Evolutionary conservation across 2,797 vertebrate genomes (phyloP).

Genomic region (Argentina silus): DNA sequence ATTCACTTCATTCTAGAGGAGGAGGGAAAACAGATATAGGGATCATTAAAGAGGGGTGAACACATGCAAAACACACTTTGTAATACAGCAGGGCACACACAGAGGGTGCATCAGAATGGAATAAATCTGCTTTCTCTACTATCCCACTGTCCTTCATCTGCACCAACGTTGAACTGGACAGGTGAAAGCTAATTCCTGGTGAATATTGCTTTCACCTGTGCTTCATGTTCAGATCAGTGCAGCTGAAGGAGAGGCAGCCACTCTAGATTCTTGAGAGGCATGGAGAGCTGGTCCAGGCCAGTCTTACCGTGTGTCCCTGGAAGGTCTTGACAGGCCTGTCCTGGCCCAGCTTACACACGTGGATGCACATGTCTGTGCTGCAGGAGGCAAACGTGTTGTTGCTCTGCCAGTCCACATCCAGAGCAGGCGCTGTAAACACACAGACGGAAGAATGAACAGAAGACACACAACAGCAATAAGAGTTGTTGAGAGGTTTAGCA

Average conservation of each 20-base stretch:
- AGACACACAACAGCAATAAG: no score
- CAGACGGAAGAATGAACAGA: no score
- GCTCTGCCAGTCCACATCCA: constrained; percentile 99
- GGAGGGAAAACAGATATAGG: neutral
- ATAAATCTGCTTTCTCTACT: no score
- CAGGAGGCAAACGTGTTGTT: constrained; percentile 99
- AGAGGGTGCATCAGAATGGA: neutral
- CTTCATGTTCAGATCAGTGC: no score
- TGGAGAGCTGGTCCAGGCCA: neutral
- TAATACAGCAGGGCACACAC: neutral
- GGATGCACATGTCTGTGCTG: constrained; percentile 99
- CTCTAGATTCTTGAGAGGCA: neutral
- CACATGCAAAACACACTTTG: neutral
- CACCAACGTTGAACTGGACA: no score
- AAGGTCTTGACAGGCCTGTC: constrained; percentile 99
- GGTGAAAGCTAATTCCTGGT: no score
- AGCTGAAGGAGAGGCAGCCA: no score
- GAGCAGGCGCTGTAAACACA: constrained; percentile 84
- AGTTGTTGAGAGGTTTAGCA: no score
- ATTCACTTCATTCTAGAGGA: constrained; percentile 95
- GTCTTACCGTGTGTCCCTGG: constrained; percentile 96
- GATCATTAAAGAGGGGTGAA: no score
- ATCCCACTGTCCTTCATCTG: no score
- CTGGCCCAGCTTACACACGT: constrained; percentile 97
- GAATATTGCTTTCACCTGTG: neutral